Evolutionary conservation across 1,140 invertebrate genomes (phyloP).

Genomic region (Tribolium madens): DNA sequence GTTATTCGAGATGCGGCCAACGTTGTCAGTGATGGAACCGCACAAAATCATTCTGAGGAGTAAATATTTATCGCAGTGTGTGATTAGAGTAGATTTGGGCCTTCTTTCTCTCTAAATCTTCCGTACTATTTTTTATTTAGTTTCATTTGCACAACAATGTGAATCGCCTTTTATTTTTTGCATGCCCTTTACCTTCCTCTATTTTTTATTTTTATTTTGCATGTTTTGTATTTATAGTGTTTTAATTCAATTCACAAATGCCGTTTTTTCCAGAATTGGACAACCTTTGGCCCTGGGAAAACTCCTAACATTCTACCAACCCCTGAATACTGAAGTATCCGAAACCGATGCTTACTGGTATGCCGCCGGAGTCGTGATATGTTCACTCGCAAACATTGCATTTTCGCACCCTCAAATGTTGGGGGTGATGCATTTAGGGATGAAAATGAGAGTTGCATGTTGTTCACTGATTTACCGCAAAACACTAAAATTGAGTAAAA

Average conservation of each 20-base stretch:
- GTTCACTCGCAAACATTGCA: slow-evolving; percentile 78
- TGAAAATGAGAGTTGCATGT: slow-evolving; percentile 79
- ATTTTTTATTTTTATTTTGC: slow-evolving; percentile 24
- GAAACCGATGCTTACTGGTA: slow-evolving; percentile 73
- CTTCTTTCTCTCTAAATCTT: background rate
- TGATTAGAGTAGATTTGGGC: slow-evolving; percentile 54
- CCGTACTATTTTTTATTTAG: background rate
- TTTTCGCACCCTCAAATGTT: slow-evolving; percentile 86
- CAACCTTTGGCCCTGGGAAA: slow-evolving; percentile 61
- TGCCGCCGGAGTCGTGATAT: slow-evolving; percentile 77
- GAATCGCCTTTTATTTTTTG: background rate
- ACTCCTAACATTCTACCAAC: slow-evolving; percentile 59
- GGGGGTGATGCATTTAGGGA: slow-evolving; percentile 79
- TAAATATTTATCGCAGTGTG: slow-evolving; percentile 50
- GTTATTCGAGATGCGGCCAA: slow-evolving; percentile 70
- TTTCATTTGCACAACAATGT: background rate
- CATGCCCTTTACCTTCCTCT: background rate
- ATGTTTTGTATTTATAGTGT: background rate
- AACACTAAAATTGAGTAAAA: slow-evolving; percentile 77
- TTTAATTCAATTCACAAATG: slow-evolving; percentile 65
- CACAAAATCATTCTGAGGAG: slow-evolving; percentile 31
- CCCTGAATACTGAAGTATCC: slow-evolving; percentile 63
- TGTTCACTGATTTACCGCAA: slow-evolving; percentile 83
- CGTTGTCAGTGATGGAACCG: slow-evolving; percentile 69
- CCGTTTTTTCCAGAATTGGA: slow-evolving; percentile 56